Base-by-base conservation (phyloP, 2,797 vertebrate species). In the Gephyroberyx darwinii region DNA sequence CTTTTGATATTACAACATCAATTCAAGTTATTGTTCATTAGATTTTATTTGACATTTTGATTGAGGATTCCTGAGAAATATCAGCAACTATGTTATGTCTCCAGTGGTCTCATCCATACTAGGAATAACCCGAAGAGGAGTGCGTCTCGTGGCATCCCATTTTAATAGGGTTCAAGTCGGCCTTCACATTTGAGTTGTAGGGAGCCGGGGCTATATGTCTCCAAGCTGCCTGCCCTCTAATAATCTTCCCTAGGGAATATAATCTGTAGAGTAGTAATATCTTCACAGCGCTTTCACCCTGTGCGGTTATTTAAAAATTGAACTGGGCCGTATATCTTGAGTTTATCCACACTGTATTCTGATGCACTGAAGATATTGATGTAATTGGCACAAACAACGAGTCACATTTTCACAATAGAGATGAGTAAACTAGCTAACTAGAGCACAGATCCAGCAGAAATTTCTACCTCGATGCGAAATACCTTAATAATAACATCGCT, bases 21-120 rank as follows among this genome's bases (percentile, higher is more conserved):
- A 16, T 1, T 47, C 16, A 47, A 17, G 45, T 17, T 45, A 14
- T 45, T 17, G 45, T 47, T 16, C 17, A n/a, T 5, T n/a, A 1
- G 45, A 47, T 10, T 13, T 41, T 13, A 41, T 41, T 41, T 41
- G 39, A 10, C 39, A n/a, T 47, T 47, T 47, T n/a, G 4, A 16
- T 35, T 39, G 35, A 16, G 35, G 13, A 3, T 22, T 59, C 5
- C 14, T 30, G 43, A 33, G 41, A 47, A 9, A n/a, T 48, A 20
- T 47, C 41, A 16, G 39, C 39, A 26, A 20, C n/a, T 1, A 13
- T 66, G 26, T 45, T 14, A n/a, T 39, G 8, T 26, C 4, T 16
- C 37, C 33, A 26, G 16, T 43, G 57, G 22, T 5, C 51, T 52
- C 53, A 10, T 61, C 52, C 50, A 70, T 70, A 30, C 14, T 14